Conservation (phyloP, 2,888 invertebrate genomes). For the Lithophane socia region DNA sequence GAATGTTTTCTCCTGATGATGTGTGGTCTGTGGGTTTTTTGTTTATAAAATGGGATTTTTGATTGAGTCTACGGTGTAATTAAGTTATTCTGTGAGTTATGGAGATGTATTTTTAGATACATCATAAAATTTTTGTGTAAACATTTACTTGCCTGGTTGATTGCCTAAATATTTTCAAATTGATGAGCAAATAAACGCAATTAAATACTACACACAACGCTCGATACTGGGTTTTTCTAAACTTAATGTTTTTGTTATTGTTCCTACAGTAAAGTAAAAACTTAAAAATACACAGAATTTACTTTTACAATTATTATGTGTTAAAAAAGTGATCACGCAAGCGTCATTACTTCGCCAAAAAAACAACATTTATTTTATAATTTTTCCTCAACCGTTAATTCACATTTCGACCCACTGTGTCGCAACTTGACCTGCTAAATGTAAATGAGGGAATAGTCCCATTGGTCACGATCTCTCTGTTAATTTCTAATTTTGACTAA, state of each 20-base stretch:
- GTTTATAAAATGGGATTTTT: conserved; percentile 63
- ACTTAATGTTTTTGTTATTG: conserved; percentile 13
- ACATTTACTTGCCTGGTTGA: conserved; percentile 48
- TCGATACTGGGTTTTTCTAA: neutral
- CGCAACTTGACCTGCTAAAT: conserved; percentile 43
- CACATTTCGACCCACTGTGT: conserved; percentile 28
- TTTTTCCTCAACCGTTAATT: conserved; percentile 10
- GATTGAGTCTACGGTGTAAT: conserved; percentile 63
- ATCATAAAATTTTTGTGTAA: conserved; percentile 51
- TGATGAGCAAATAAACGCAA: conserved; percentile 39
- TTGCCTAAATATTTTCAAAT: conserved; percentile 49
- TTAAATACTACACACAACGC: conserved; percentile 10
- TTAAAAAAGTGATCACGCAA: conserved; percentile 16
- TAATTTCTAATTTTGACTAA: conserved; percentile 45
- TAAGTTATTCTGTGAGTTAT: conserved; percentile 64
- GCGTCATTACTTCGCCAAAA: conserved; percentile 13
- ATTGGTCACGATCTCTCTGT: conserved; percentile 44
- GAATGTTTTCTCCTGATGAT: conserved; percentile 48
- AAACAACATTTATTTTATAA: neutral
- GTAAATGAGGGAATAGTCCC: conserved; percentile 30
- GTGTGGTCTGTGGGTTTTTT: conserved; percentile 68
- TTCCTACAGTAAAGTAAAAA: neutral
- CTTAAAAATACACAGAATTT: neutral
- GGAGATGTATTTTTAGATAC: conserved; percentile 49
- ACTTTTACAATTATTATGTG: neutral